Percentiles rank a stretch among this genome's conserved stretches.
These are phyloP conservation scores for Acanthis flammea DNA, from an alignment of 2,797 vertebrate genomes.

Conservation along the genomic window DNA sequence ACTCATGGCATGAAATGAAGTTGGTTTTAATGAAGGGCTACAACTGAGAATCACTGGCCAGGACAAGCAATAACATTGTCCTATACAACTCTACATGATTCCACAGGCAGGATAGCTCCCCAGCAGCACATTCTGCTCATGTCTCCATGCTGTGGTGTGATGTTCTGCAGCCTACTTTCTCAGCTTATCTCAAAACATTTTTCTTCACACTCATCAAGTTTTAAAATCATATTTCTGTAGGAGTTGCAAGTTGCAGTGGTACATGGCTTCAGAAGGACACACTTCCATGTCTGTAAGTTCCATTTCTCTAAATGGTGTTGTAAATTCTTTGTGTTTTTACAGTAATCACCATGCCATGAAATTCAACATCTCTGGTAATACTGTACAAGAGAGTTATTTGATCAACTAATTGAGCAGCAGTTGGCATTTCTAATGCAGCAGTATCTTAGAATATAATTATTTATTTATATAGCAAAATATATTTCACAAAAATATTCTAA, in stretches of 20 bases:
- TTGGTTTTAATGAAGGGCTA: neutral
- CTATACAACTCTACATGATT: accelerated
- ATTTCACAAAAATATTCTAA: neutral
- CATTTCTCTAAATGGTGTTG: neutral
- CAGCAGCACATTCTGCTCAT: accelerated
- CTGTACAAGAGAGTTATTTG: neutral
- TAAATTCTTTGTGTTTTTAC: neutral
- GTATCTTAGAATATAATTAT: neutral
- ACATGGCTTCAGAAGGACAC: neutral
- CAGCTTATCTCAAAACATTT: neutral
- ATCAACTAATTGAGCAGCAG: neutral
- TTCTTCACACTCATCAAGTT: neutral
- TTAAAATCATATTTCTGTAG: neutral
- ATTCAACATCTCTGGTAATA: neutral
- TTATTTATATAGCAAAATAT: neutral
- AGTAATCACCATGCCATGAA: neutral
- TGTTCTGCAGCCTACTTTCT: neutral
- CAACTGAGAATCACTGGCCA: neutral
- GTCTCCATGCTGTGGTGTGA: neutral
- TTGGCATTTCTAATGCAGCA: neutral
- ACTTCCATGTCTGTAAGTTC: neutral
- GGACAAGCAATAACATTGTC: neutral
- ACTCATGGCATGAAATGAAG: accelerated
- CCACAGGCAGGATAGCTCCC: neutral
- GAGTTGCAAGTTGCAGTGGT: neutral